Percentiles rank a stretch among this genome's conserved stretches.
Conservation (phyloP, 2,888 invertebrate species). For the Monopis laevigella region DNA sequence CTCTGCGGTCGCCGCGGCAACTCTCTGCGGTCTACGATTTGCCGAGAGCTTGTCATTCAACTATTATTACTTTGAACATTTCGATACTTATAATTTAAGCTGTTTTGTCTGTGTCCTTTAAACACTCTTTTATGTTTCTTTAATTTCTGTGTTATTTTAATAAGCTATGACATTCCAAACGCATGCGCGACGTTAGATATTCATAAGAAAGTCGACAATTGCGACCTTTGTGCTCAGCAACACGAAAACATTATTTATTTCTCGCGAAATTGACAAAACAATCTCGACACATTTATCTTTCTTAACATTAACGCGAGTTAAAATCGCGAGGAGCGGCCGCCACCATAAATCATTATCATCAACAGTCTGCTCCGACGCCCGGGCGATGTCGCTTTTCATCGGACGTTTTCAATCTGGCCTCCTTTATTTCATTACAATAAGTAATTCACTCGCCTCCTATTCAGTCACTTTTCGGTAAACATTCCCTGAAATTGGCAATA, state of each 20-base stretch:
- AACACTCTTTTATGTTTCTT: not conserved
- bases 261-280: conserved; percentile 35
- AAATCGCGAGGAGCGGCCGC: conserved; percentile 54
- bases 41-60: not conserved
- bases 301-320: conserved; percentile 45
- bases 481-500: conserved; percentile 62
- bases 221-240: conserved; percentile 21
- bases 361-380: conserved; percentile 30
- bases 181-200: conserved; percentile 3
- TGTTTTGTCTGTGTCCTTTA: not conserved
- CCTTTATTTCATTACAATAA: conserved; percentile 65
- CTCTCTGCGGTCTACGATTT: conserved; percentile 6
- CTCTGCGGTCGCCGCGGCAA: conserved; percentile 24
- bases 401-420: conserved; percentile 60
- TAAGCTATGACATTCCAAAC: not conserved
- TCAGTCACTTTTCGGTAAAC: conserved; percentile 60
- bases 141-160: not conserved
- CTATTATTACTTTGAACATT: not conserved
- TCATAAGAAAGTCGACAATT: conserved; percentile 6
- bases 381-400: conserved; percentile 49
- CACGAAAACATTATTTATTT: conserved; percentile 33
- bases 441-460: conserved; percentile 59
- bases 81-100: conserved; percentile 3
- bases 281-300: conserved; percentile 53
- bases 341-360: conserved; percentile 63